Conservation (phyloP, 2,797 vertebrate genomes). For the Premnoplex brunnescens region DNA sequence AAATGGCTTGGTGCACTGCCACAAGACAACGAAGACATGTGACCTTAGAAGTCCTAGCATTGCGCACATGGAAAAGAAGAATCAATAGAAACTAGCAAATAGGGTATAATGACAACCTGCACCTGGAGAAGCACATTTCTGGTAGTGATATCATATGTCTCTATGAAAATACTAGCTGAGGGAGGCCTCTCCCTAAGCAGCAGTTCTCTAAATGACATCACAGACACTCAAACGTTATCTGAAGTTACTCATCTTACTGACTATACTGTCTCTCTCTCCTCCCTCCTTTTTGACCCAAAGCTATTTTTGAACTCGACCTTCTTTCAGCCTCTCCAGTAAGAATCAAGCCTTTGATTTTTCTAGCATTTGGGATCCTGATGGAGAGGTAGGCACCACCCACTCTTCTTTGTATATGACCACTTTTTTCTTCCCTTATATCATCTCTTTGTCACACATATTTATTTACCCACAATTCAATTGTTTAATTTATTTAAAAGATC, state of each 20-base stretch:
- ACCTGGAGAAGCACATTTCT: background rate
- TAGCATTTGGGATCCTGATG: background rate
- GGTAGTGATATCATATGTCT: background rate
- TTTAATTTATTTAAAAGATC: background rate
- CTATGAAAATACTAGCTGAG: background rate
- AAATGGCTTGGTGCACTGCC: background rate
- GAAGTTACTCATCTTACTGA: background rate
- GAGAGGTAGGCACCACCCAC: background rate
- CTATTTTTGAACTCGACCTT: background rate
- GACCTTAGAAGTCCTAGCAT: background rate
- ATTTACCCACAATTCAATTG: background rate
- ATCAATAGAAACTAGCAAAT: background rate
- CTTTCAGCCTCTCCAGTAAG: background rate
- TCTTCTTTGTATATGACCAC: background rate
- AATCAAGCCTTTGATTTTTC: slow-evolving; percentile 8
- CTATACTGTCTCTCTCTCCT: background rate
- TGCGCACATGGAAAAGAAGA: background rate
- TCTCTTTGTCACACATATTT: background rate
- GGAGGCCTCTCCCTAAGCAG: background rate
- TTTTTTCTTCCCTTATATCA: background rate
- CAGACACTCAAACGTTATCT: background rate
- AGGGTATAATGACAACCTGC: background rate
- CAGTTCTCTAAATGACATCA: background rate
- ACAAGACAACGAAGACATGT: background rate
- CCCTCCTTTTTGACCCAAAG: slow-evolving; percentile 16